Percentiles rank a stretch among this genome's conserved stretches.
Evolutionary conservation across 2,113 vertebrate species (phyloP).

Genomic region (Oryctolagus cuniculus): DNA sequence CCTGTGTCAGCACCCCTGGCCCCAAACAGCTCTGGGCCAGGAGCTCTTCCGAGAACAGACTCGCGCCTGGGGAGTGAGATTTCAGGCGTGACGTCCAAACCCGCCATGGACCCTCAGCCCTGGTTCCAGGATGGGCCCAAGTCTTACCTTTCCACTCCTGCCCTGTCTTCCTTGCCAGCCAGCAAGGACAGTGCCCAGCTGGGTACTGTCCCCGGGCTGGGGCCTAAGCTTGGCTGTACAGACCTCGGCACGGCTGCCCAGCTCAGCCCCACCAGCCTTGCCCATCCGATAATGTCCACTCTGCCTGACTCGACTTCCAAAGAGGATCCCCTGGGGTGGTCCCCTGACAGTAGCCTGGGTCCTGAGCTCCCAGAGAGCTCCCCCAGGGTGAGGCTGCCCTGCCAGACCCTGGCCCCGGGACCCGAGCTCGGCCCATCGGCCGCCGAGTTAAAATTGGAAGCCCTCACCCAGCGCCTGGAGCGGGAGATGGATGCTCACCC

Average conservation of each 20-base stretch:
- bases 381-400: constrained; percentile 88
- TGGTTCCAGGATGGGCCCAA: constrained; percentile 79
- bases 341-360: constrained; percentile 48
- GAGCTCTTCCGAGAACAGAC: constrained; percentile 56
- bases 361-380: constrained; percentile 80
- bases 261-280: constrained; percentile 24
- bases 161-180: background rate
- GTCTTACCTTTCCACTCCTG: constrained; percentile 71
- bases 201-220: constrained; percentile 67
- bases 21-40: constrained; percentile 34
- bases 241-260: constrained; percentile 59
- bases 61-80: background rate
- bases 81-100: background rate
- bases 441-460: constrained; percentile 95
- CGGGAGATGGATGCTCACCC: constrained; percentile 96
- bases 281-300: constrained; percentile 35
- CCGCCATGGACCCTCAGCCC: constrained; percentile 32
- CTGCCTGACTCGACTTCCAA: constrained; percentile 72
- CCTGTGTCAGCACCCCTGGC: constrained; percentile 69
- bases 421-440: constrained; percentile 89
- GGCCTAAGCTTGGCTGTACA: constrained; percentile 59
- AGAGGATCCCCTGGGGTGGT: constrained; percentile 48
- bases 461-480: constrained; percentile 94
- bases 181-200: constrained; percentile 69
- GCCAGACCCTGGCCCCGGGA: constrained; percentile 88